A percentile compares a stretch with the other conserved stretches of the same genome.
Conservation (phyloP, 2,113 vertebrate genomes). For the Dasyurus viverrinus region DNA sequence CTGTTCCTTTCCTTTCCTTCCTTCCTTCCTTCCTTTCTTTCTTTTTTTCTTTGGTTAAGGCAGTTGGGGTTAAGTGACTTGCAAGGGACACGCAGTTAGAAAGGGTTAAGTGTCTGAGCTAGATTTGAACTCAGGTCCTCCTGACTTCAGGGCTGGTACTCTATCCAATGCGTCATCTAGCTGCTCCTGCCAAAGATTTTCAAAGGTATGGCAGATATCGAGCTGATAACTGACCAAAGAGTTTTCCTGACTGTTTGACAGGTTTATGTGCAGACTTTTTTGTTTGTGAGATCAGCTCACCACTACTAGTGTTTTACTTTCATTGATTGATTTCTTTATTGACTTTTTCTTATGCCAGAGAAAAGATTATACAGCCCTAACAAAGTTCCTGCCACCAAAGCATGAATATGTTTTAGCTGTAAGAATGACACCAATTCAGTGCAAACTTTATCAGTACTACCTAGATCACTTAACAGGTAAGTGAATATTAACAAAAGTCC, state of each 20-base stretch:
- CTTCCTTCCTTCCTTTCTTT: too few species aligned
- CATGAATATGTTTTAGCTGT: constrained; percentile 96
- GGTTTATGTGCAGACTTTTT: neutral
- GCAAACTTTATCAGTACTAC: constrained; percentile 97
- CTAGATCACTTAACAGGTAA: constrained; percentile 97
- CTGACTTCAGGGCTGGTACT: too few species aligned
- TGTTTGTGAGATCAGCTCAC: neutral
- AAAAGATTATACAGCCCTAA: constrained; percentile 97
- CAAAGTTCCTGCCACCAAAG: constrained; percentile 98
- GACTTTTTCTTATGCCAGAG: constrained; percentile 86
- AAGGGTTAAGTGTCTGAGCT: too few species aligned
- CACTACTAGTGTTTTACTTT: neutral
- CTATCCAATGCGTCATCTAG: too few species aligned
- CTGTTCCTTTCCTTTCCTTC: too few species aligned
- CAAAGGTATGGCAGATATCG: neutral
- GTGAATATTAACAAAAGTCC: constrained; percentile 35
- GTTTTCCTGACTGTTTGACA: neutral
- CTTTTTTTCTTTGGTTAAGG: too few species aligned
- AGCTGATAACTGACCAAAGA: neutral
- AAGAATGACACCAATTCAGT: constrained; percentile 94
- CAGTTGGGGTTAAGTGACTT: too few species aligned
- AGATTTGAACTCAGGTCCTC: too few species aligned
- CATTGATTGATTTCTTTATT: constrained; percentile 14
- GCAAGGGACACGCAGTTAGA: too few species aligned
- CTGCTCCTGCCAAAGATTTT: neutral